Conservation (phyloP, 1,140 invertebrate species). For the Arctopsyche grandis region DNA sequence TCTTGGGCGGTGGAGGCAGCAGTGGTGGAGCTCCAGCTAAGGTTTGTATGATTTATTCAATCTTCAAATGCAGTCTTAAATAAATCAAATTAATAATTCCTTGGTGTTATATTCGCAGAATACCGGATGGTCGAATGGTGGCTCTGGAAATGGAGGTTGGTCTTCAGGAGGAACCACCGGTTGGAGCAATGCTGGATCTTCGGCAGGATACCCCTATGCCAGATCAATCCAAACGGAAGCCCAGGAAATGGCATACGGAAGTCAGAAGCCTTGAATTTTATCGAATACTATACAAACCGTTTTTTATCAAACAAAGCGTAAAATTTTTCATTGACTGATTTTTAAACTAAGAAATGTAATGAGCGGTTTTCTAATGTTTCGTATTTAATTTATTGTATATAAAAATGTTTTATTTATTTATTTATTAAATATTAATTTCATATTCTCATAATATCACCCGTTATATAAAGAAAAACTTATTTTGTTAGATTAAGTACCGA, state of each 20-base stretch:
- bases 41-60: slow-evolving; percentile 47
- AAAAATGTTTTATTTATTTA: too few species aligned
- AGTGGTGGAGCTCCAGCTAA: slow-evolving; percentile 57
- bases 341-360: too few species aligned
- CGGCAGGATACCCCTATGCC: slow-evolving; percentile 69
- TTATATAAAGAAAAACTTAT: too few species aligned
- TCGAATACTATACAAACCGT: too few species aligned
- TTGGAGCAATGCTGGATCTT: slow-evolving; percentile 58
- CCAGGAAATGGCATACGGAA: slow-evolving; percentile 72
- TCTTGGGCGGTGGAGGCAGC: slow-evolving; percentile 65
- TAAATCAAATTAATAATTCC: neutral
- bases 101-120: slow-evolving; percentile 7
- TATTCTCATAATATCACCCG: too few species aligned
- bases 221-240: slow-evolving; percentile 66
- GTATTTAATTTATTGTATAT: too few species aligned
- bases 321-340: neutral
- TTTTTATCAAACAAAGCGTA: neutral
- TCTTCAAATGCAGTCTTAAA: neutral
- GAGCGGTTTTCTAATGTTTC: too few species aligned
- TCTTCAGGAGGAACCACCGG: slow-evolving; percentile 57
- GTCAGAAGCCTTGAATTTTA: slow-evolving; percentile 60
- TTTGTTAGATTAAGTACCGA: too few species aligned
- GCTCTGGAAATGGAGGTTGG: slow-evolving; percentile 55
- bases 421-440: too few species aligned
- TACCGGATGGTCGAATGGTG: slow-evolving; percentile 51